phyloP scores from a whole-genome alignment of 2,888 invertebrate genomes.

The Deilephila elpenor region DNA sequence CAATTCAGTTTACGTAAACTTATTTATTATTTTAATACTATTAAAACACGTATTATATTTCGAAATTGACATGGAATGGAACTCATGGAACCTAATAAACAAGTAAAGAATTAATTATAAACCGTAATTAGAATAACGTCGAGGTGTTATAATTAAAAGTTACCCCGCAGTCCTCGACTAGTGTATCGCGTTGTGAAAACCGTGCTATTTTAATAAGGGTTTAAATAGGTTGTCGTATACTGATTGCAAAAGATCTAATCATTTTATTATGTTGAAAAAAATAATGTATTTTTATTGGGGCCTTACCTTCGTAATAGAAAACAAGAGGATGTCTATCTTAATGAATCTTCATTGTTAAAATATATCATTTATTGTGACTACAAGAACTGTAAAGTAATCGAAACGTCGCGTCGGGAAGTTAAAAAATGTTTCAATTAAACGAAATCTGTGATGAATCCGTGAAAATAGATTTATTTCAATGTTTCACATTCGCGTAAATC shows the following conservation, averaged over 20 bases:
- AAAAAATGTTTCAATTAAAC: too few species aligned
- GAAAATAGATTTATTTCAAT: too few species aligned
- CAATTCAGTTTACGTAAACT: neutral
- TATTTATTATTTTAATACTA: neutral
- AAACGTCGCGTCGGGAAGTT: too few species aligned
- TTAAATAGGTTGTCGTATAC: neutral
- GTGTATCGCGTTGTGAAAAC: conserved; percentile 10
- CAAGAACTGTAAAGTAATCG: too few species aligned
- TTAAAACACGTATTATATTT: neutral
- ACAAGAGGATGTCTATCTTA: too few species aligned
- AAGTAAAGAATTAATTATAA: conserved; percentile 26
- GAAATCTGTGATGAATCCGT: too few species aligned
- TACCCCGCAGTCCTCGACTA: neutral
- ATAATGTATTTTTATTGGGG: too few species aligned
- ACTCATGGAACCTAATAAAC: neutral
- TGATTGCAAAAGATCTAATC: neutral
- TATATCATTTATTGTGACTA: too few species aligned
- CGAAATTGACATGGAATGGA: neutral
- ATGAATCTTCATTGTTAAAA: too few species aligned
- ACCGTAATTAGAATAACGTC: conserved; percentile 19
- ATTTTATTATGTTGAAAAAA: too few species aligned
- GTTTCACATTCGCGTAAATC: too few species aligned
- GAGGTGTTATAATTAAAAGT: conserved; percentile 29
- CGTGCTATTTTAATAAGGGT: conserved; percentile 1
- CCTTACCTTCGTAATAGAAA: too few species aligned